Evolutionary conservation across 2,888 invertebrate species (phyloP).

Genomic region (Eristalis arbustorum): DNA sequence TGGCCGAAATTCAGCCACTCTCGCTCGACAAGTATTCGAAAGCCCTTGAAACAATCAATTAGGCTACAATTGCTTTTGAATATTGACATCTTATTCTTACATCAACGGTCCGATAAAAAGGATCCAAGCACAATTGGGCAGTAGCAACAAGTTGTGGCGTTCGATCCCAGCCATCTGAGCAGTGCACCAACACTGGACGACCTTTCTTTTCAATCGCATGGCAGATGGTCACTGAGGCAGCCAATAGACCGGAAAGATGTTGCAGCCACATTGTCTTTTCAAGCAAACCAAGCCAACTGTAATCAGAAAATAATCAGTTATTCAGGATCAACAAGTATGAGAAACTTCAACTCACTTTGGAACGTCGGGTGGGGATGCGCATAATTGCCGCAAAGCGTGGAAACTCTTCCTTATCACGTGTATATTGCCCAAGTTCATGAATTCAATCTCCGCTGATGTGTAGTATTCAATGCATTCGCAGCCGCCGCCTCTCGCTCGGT

Average conservation of each 20-base stretch:
- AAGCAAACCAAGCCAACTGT: constrained; percentile 92
- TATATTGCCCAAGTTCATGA: constrained; percentile 98
- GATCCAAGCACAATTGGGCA: constrained; percentile 95
- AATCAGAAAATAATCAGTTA: constrained; percentile 67
- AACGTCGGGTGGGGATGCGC: constrained; percentile 89
- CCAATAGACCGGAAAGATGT: constrained; percentile 91
- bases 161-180: constrained; percentile 99
- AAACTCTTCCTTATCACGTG: constrained; percentile 97
- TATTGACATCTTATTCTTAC: constrained; percentile 79
- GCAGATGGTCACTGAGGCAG: constrained; percentile 90
- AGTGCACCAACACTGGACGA: constrained; percentile 96
- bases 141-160: constrained; percentile 98
- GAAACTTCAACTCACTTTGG: constrained; percentile 83
- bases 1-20: constrained; percentile 99
- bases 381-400: constrained; percentile 89
- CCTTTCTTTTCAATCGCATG: constrained; percentile 90
- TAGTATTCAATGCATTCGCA: constrained; percentile 98
- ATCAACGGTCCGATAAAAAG: constrained; percentile 95
- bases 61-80: background rate
- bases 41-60: constrained; percentile 84
- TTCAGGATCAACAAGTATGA: constrained; percentile 23
- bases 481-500: constrained; percentile 97
- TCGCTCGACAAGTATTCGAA: constrained; percentile 94
- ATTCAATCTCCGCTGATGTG: constrained; percentile 95
- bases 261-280: constrained; percentile 96